Base-by-base conservation (phyloP, 2,113 vertebrate genomes). In the Rana temporaria region DNA sequence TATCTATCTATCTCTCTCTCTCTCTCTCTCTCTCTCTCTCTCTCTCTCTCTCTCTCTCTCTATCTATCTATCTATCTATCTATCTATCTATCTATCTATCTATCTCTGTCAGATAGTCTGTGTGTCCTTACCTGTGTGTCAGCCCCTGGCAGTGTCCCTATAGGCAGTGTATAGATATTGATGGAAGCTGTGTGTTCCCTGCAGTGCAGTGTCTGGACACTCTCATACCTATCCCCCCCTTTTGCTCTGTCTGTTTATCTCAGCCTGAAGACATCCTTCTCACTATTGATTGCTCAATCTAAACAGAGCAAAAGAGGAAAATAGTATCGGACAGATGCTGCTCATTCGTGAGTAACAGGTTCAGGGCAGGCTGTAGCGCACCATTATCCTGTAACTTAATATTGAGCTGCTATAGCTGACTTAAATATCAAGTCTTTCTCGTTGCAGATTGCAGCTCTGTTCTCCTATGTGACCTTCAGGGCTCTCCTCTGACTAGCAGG, bases 321-420 rank as follows among this genome's bases (percentile, higher is more conserved):
- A 95, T 94, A 86, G 86, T 87, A 91, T 90, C 89, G 89, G 94
- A 95, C 93, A 91, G 94, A 73, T 82, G 90, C 88, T 90, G 91
- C 90, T 96, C 95, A 95, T 86, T 93, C 92, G 91, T 92, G 87
- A 94, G 85, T 93, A 95, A 96, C 90, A 84, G 88, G 92, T 92
- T 95, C 92, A 92, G 89, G 48, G 59, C 90, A 90, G 86, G 88
- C 86, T 84, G 81, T 85, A 88, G 90, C 87, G 89, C 81, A 72
- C 89, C 89, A 92, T 93, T 92, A 92, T 92, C 90, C 89, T 90
- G 90, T 90, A 89, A 92, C 87, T 86, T 93, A 91, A 90, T 90
- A 91, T 90, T 86, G 90, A 91, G 86, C 88, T 89, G 88, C 78
- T 89, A 88, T 88, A 87, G 85, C 87, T 91, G 88, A 86, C 90